phyloP scores from a whole-genome alignment of 2,888 invertebrate genomes.

The Sphaerophoria rueppellii region DNA sequence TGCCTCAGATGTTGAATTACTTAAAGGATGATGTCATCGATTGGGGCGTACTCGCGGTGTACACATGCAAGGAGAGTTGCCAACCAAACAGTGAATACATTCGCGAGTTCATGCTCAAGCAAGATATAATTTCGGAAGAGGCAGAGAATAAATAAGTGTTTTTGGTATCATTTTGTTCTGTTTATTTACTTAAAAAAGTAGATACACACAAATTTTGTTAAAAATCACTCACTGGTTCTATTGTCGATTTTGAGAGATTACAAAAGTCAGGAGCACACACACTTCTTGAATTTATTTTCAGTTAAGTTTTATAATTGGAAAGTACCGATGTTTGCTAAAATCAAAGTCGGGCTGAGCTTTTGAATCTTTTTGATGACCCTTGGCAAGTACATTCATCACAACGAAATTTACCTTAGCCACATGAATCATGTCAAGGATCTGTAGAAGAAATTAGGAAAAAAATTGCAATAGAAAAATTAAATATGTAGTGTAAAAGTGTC shows the following conservation, averaged over 20 bases:
- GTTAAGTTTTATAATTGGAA: conserved; percentile 92
- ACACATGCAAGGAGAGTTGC: conserved; percentile 93
- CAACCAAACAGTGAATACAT: conserved; percentile 86
- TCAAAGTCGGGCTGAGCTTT: conserved; percentile 94
- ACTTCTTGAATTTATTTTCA: conserved; percentile 37
- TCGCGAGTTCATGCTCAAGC: conserved; percentile 91
- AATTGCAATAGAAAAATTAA: neutral
- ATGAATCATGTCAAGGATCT: conserved; percentile 91
- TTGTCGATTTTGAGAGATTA: neutral
- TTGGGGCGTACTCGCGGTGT: conserved; percentile 94
- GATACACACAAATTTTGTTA: too few species aligned
- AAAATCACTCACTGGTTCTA: neutral
- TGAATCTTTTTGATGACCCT: conserved; percentile 95
- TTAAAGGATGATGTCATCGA: conserved; percentile 90
- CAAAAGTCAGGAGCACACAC: neutral
- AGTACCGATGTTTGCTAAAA: conserved; percentile 93
- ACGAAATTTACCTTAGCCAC: conserved; percentile 98
- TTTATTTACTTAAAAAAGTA: conserved; percentile 42
- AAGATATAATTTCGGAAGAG: conserved; percentile 85
- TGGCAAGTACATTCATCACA: conserved; percentile 94
- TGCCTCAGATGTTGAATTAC: conserved; percentile 91
- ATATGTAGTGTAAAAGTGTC: neutral
- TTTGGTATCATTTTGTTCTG: conserved; percentile 34
- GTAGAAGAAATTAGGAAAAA: conserved; percentile 78
- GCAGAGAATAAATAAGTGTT: conserved; percentile 56